phyloP scores from a whole-genome alignment of 2,888 invertebrate genomes.

The Pyrgus malvae region DNA sequence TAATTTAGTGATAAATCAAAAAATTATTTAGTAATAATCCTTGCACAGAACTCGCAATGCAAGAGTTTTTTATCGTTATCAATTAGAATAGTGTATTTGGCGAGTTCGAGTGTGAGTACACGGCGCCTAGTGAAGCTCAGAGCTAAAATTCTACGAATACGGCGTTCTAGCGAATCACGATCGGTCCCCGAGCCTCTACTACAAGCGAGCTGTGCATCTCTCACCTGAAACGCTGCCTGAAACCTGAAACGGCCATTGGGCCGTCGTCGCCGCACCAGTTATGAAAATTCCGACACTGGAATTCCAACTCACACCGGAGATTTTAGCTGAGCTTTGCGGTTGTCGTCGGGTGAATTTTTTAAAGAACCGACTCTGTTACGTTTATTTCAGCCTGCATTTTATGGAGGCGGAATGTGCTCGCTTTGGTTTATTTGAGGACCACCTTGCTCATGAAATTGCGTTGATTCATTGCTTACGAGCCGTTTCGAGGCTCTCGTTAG shows the following conservation, averaged over 20 bases:
- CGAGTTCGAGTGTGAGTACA: conserved; percentile 38
- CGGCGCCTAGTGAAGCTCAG: conserved; percentile 59
- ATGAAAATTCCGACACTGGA: conserved; percentile 78
- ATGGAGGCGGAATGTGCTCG: conserved; percentile 75
- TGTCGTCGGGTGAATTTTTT: conserved; percentile 70
- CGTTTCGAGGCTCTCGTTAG: conserved; percentile 74
- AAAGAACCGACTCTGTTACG: conserved; percentile 73
- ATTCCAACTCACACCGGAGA: conserved; percentile 75
- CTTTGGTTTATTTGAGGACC: conserved; percentile 77
- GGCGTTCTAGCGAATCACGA: conserved; percentile 45
- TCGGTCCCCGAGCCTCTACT: conserved; percentile 51
- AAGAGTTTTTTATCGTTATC: too few species aligned
- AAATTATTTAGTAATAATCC: too few species aligned
- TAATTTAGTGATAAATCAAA: too few species aligned
- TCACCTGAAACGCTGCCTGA: conserved; percentile 65
- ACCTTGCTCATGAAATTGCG: conserved; percentile 77
- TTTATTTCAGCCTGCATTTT: conserved; percentile 77
- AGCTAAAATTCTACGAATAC: conserved; percentile 43
- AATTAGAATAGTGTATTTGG: conserved; percentile 56
- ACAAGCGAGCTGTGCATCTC: conserved; percentile 66
- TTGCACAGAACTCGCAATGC: too few species aligned
- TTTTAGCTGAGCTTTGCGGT: conserved; percentile 76
- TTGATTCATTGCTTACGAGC: conserved; percentile 78
- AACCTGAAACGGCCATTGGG: too few species aligned
- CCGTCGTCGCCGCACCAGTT: conserved; percentile 58